phyloP scores from a whole-genome alignment of 1,140 invertebrate genomes.

The Drosophila pseudoananassae region DNA sequence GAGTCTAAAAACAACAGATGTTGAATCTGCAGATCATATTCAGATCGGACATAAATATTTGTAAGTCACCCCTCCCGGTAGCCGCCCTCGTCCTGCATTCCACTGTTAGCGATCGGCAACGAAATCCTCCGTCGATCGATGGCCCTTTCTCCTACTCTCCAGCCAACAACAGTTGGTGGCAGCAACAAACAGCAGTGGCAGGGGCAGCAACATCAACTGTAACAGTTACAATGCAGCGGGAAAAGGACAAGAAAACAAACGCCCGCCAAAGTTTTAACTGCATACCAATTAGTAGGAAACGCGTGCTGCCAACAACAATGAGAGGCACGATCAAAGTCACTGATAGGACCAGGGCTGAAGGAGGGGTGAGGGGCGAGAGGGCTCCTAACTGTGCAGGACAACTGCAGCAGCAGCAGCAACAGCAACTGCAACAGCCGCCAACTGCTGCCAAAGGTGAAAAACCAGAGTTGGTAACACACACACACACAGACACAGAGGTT shows the following conservation, averaged over 20 bases:
- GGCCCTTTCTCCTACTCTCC: not conserved
- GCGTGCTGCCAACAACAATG: conserved; percentile 70
- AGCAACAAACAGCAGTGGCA: conserved; percentile 19
- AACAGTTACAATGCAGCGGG: conserved; percentile 61
- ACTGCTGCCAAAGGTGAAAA: conserved; percentile 82
- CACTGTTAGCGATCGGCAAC: conserved; percentile 2
- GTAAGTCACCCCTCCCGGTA: conserved; percentile 34
- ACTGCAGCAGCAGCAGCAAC: conserved; percentile 46
- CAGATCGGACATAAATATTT: conserved; percentile 47
- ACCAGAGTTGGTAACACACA: conserved; percentile 74
- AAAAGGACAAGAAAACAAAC: conserved; percentile 62
- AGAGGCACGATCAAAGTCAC: conserved; percentile 66
- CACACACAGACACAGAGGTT: conserved; percentile 17
- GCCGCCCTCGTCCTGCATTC: conserved; percentile 15
- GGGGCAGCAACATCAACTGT: conserved; percentile 32
- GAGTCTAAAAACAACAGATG: conserved; percentile 22
- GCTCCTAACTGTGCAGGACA: conserved; percentile 77
- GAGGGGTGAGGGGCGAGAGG: conserved; percentile 2
- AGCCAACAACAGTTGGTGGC: conserved; percentile 55
- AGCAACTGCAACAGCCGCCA: conserved; percentile 65
- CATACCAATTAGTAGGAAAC: conserved; percentile 82
- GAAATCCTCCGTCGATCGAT: conserved; percentile 6
- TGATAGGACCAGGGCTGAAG: conserved; percentile 30
- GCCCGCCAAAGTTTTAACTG: conserved; percentile 74
- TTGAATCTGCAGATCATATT: conserved; percentile 25